Conservation (phyloP, 2,888 invertebrate genomes). For the Heteropelma amictum region DNA sequence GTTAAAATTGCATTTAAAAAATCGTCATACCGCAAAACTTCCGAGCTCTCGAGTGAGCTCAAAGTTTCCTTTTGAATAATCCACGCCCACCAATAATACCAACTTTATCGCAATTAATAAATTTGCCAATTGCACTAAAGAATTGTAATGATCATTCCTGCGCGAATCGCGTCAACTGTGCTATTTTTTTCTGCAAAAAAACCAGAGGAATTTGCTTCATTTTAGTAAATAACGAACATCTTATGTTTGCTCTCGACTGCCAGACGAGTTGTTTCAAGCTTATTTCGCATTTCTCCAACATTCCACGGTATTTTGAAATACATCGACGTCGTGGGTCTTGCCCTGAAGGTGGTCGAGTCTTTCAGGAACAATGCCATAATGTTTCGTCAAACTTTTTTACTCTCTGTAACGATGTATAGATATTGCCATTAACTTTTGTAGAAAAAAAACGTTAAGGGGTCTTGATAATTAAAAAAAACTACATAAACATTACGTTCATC, state of each 20-base stretch:
- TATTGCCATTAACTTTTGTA: conserved; percentile 54
- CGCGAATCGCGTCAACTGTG: no score
- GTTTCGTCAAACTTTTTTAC: background rate
- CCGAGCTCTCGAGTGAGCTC: background rate
- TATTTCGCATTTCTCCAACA: background rate
- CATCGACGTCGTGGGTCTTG: conserved; percentile 58
- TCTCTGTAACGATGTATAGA: conserved; percentile 48
- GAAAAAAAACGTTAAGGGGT: conserved; percentile 18
- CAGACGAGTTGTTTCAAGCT: conserved; percentile 14
- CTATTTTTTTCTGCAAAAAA: background rate
- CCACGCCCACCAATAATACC: background rate
- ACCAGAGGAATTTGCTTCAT: background rate
- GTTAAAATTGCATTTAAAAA: conserved; percentile 22
- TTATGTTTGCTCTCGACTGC: conserved; percentile 25
- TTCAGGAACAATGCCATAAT: conserved; percentile 42
- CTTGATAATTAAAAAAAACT: background rate
- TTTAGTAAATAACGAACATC: background rate
- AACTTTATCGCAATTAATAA: conserved; percentile 6
- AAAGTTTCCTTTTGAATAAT: background rate
- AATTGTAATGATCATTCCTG: no score
- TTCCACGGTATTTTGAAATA: conserved; percentile 56
- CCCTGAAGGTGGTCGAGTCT: conserved; percentile 53
- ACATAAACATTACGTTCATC: conserved; percentile 8
- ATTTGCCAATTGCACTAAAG: no score
- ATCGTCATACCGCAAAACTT: background rate